phyloP scores from a whole-genome alignment of 2,888 invertebrate species.

The Lydus trimaculatus region DNA sequence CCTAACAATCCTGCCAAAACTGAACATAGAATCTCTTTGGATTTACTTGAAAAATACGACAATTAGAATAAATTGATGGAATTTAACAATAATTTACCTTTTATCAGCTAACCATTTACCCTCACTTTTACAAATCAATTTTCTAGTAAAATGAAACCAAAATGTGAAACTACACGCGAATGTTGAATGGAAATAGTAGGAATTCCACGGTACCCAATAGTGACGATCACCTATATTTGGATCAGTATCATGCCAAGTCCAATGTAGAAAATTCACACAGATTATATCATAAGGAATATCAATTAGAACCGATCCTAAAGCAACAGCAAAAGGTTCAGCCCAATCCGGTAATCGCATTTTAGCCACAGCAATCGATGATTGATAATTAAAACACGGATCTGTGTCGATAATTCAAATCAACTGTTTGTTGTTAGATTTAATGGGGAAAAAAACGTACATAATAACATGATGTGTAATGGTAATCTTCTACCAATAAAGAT shows the following conservation, averaged over 20 bases:
- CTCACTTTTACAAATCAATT: conserved; percentile 63
- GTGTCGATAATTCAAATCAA: conserved; percentile 7
- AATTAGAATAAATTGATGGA: conserved; percentile 9
- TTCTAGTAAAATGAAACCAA: conserved; percentile 69
- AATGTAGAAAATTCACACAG: conserved; percentile 79
- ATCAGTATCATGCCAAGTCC: conserved; percentile 85
- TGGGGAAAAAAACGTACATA: conserved; percentile 69
- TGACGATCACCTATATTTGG: conserved; percentile 75
- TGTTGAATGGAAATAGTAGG: conserved; percentile 81
- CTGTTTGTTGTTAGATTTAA: too few species aligned
- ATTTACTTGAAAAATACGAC: conserved; percentile 59
- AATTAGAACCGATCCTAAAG: conserved; percentile 73
- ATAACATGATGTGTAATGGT: conserved; percentile 75
- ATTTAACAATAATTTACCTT: conserved; percentile 33
- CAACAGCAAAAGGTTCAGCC: conserved; percentile 73
- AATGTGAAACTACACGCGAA: conserved; percentile 77
- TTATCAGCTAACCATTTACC: conserved; percentile 65
- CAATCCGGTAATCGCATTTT: conserved; percentile 65
- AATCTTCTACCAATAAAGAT: conserved; percentile 75
- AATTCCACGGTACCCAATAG: conserved; percentile 86
- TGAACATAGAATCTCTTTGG: conserved; percentile 64
- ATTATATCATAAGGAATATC: conserved; percentile 84
- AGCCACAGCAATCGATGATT: conserved; percentile 66
- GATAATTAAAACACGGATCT: conserved; percentile 70
- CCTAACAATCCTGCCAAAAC: conserved; percentile 70